Conservation (phyloP, 2,113 vertebrate genomes). For the Tetrao urogallus region DNA sequence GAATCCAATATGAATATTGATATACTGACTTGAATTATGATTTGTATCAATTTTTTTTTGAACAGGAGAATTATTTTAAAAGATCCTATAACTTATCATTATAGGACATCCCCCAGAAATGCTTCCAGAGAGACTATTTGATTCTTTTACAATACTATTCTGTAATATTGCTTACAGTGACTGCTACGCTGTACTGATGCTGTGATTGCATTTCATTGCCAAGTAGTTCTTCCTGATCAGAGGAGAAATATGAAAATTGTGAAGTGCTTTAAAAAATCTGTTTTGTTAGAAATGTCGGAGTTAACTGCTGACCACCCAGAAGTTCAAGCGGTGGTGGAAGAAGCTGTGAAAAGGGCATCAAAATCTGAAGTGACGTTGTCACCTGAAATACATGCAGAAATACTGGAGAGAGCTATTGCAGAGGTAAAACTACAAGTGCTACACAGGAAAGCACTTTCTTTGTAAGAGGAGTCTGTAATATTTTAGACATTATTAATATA, state of each 20-base stretch:
- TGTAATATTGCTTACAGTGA: neutral
- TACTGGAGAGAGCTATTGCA: conserved; percentile 75
- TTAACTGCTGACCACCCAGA: conserved; percentile 85
- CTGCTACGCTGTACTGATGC: neutral
- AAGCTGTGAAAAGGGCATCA: conserved; percentile 70
- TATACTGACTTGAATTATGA: neutral
- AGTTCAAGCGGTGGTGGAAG: conserved; percentile 77
- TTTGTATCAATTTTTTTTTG: neutral
- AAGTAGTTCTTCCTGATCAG: neutral
- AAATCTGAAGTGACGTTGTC: conserved; percentile 44
- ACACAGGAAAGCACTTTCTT: neutral
- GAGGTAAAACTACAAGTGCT: conserved; percentile 75
- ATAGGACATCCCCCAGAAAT: neutral
- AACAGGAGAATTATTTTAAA: neutral
- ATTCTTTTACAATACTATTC: neutral
- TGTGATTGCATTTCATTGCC: neutral
- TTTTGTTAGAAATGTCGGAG: conserved; percentile 17
- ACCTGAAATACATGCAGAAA: conserved; percentile 71
- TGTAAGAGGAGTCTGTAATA: neutral
- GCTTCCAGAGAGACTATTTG: neutral
- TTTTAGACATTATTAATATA: neutral
- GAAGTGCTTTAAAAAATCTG: neutral
- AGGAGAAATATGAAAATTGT: neutral
- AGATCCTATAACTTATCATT: neutral
- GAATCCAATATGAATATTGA: neutral